Evolutionary conservation across 92 coral and sea anemone genomes (phyloP), one percentile per base, ranked within the genome.

Genomic region (Epizoanthus rinbou): DNA sequence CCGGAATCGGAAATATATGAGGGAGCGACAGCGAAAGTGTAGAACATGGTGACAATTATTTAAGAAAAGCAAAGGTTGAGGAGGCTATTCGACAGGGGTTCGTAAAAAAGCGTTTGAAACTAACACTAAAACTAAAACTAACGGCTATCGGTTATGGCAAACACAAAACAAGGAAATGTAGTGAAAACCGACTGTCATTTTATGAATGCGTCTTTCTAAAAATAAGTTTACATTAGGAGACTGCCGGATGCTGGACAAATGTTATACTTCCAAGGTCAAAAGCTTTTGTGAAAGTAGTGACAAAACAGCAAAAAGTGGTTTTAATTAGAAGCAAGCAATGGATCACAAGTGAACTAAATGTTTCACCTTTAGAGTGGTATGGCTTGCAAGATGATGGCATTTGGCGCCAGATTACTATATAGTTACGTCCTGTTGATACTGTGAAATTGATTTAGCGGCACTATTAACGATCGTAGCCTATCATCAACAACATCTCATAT

Each of bases 381-480:
- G 45, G 71, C 35, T 65, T 13, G 71, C 17, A 28, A 22, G 35
- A 22, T 8, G 54, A 53, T 70, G 75, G 18, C 28, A n/a, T 41
- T 41, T 70, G 75, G 75, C 54, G 57, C 75, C 57, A 70, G 74
- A 69, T 69, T 54, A 69, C 18, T 39, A 56, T 53, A 43, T 18
- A 28, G 31, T 70, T 33, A n/a, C 25, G 10, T 70, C 43, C 17
- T 43, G 19, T 70, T 70, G 75, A 70, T 41, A 43, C 13, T 53
- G 21, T 41, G 11, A 70, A 43, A 19, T 70, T 53, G 19, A 37
- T 70, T 70, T 70, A 45, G 73, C 73, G 73, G 16, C 56, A 70
- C 19, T 23, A 70, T 37, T 19, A 70, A 70, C 50, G 8, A 43
- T 43, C 50, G 56, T 23, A 37, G 54, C 21, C 45, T 23, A 43